These are phyloP conservation scores for Syritta pipiens DNA, from an alignment of 2,888 invertebrate genomes.

Conservation along the genomic window DNA sequence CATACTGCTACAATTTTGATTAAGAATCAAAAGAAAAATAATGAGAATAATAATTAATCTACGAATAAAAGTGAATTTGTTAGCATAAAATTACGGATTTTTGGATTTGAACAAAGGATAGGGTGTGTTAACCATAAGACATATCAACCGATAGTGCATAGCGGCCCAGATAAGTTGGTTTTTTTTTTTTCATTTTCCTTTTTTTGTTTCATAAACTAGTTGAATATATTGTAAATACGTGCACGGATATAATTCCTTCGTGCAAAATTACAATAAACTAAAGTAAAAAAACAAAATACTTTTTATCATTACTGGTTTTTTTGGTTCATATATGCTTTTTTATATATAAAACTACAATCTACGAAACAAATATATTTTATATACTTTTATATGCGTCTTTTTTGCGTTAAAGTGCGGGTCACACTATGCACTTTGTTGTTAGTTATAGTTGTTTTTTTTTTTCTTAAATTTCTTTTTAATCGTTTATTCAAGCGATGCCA, in stretches of 20 bases:
- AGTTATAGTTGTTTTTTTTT: conserved; percentile 22
- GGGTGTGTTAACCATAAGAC: conserved; percentile 80
- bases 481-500: conserved; percentile 72
- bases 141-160: conserved; percentile 72
- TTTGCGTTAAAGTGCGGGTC: conserved; percentile 53
- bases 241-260: conserved; percentile 54
- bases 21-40: neutral
- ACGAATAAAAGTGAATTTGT: conserved; percentile 54
- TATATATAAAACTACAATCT: conserved; percentile 54
- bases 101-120: conserved; percentile 50
- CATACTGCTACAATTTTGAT: conserved; percentile 28
- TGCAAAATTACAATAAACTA: conserved; percentile 62
- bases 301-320: conserved; percentile 3
- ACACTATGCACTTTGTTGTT: conserved; percentile 71
- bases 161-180: conserved; percentile 52
- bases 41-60: conserved; percentile 10
- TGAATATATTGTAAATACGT: conserved; percentile 40
- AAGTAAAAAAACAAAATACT: conserved; percentile 29
- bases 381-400: too few relatives aligned
- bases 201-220: conserved; percentile 41
- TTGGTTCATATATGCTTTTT: too few relatives aligned
- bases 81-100: conserved; percentile 58
- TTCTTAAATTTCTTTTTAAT: neutral
- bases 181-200: conserved; percentile 5
- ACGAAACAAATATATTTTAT: conserved; percentile 21